Evolutionary conservation across 2,113 vertebrate species (phyloP), one percentile per base, ranked within the genome.

Genomic region (Eublepharis macularius): DNA sequence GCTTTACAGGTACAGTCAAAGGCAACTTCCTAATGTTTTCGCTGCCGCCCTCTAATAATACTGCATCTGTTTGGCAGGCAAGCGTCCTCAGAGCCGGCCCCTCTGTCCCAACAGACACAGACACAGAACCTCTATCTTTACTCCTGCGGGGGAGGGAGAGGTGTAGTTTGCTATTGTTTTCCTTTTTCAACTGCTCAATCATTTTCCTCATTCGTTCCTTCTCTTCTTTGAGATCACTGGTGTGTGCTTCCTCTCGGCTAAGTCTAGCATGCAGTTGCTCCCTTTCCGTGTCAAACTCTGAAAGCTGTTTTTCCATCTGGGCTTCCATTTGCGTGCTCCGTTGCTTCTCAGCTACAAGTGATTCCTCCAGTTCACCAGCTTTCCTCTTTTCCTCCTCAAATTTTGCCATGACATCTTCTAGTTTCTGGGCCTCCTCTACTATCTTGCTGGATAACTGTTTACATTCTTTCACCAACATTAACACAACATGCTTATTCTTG

Each of bases 221-320:
- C 95, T 99, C 98, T 12, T 97, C 95, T 89, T 95, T 96, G 90
- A 98, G 96, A 79, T 97, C 97, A 41, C 89, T 90, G 24, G 96
- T 96, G 34, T 97, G 96, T 0, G 90, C 91, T 95, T 99, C 99
- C 90, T 99, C 98, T n/a, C 97, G 97, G 82, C 94, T 96, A 88
- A 99, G 97, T 93, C 97, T 97, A 89, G 98, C 97, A n/a, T 98
- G 97, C 77, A 99, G 97, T 94, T 99, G 98, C 72, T 99, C 98
- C 45, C 98, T 97, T 90, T 99, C 99, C 0, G 97, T 99, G 91
- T 99, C 98, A 32, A 99, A 97, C 91, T 99, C 98, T 0, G 98
- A 98, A 91, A 99, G 96, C 89, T 99, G 98, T 88, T 99, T 99
- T 88, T 99, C 98, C 98, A 99, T 97, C 91, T 98, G 97, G 77